Percentiles rank a stretch among this genome's conserved stretches.
Evolutionary conservation across 2,113 vertebrate species (phyloP).

Genomic region (Campylomormyrus numenius): DNA sequence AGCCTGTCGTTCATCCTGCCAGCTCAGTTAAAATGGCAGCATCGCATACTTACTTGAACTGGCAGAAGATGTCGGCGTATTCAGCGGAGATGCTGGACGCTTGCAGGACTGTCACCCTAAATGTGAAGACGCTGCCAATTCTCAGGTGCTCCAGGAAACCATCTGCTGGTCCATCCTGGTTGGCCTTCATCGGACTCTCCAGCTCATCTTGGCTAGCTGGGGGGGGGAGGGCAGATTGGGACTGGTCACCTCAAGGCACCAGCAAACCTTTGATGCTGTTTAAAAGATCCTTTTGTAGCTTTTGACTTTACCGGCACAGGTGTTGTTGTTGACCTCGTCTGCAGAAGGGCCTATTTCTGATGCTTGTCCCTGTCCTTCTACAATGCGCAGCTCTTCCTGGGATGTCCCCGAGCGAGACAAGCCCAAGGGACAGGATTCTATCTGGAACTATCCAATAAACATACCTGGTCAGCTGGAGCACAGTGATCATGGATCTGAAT

Average conservation of each 20-base stretch:
- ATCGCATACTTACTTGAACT: conserved; percentile 78
- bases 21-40: background rate
- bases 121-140: conserved; percentile 85
- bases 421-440: conserved; percentile 72
- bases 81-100: conserved; percentile 94
- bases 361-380: conserved; percentile 87
- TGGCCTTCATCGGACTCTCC: conserved; percentile 69
- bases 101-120: conserved; percentile 91
- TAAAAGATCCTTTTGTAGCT: conserved; percentile 8
- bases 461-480: background rate
- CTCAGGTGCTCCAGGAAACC: conserved; percentile 71
- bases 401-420: conserved; percentile 79
- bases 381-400: conserved; percentile 89
- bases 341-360: conserved; percentile 73
- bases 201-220: conserved; percentile 65
- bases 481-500: background rate
- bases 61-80: conserved; percentile 97
- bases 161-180: conserved; percentile 60
- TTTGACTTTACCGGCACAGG: conserved; percentile 67
- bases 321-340: conserved; percentile 97
- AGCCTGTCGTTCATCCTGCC: background rate
- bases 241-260: background rate
- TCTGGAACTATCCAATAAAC: conserved; percentile 73
- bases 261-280: background rate
- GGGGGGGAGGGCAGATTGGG: background rate